These are phyloP conservation scores for Carollia perspicillata DNA, from an alignment of 2,113 vertebrate species.

Conservation along the genomic window DNA sequence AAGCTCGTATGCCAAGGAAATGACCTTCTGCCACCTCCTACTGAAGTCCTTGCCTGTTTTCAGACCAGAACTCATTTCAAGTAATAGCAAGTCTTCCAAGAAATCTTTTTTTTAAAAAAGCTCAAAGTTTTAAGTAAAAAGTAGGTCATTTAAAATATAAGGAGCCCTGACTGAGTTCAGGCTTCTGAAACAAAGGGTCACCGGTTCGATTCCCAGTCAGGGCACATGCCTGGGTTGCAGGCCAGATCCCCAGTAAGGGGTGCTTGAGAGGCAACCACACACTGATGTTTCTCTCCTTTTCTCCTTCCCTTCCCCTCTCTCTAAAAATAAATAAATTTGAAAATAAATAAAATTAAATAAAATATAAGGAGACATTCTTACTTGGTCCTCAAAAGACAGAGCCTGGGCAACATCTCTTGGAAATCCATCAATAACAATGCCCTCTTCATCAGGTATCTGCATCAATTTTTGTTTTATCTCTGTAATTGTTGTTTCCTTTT, in stretches of 20 bases:
- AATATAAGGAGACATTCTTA: constrained; percentile 80
- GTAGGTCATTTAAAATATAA: constrained; percentile 62
- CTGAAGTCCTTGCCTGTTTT: constrained; percentile 38
- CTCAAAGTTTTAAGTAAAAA: constrained; percentile 48
- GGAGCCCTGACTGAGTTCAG: neutral
- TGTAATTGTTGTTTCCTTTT: constrained; percentile 98
- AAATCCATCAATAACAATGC: constrained; percentile 97
- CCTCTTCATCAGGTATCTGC: constrained; percentile 96
- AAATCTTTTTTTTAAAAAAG: constrained; percentile 35
- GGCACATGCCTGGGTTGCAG: no score
- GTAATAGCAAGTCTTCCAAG: constrained; percentile 47
- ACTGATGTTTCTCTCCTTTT: no score
- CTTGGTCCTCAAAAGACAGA: constrained; percentile 98
- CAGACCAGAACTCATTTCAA: constrained; percentile 46
- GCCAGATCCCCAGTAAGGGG: no score
- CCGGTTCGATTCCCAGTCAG: no score
- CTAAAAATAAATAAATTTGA: no score
- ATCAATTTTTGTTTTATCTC: constrained; percentile 99
- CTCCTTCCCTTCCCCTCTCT: no score
- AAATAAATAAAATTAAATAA: neutral
- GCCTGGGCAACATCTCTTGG: constrained; percentile 97
- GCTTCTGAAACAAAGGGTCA: no score
- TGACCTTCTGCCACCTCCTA: constrained; percentile 42
- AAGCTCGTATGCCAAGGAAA: constrained; percentile 27
- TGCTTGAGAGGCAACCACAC: no score